These are phyloP conservation scores for Turdus rufiventris DNA, from an alignment of 2,113 vertebrate species.

Conservation along the genomic window DNA sequence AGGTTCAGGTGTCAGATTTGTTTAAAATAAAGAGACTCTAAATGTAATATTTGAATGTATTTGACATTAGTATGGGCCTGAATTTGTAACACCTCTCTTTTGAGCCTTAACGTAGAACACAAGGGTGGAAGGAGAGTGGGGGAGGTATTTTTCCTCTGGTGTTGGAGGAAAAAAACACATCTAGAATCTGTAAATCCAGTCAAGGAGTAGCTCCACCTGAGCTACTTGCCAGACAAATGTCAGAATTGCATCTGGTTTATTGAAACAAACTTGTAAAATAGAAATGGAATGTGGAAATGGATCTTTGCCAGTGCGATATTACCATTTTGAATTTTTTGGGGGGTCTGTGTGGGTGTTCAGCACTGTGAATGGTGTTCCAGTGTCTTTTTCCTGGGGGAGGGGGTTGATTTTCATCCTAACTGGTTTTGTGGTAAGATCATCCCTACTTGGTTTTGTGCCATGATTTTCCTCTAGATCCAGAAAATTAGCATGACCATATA, in stretches of 20 bases:
- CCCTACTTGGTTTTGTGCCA: not conserved
- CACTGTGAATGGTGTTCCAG: not conserved
- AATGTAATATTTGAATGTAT: not conserved
- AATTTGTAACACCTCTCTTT: not conserved
- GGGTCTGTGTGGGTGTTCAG: not conserved
- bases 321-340: not conserved
- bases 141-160: not conserved
- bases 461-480: not conserved
- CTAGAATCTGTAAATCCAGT: not conserved
- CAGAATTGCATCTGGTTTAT: not conserved
- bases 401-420: not conserved
- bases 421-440: not conserved
- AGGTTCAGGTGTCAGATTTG: not conserved
- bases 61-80: not conserved
- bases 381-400: not conserved
- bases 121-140: not conserved
- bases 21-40: not conserved
- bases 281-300: not conserved
- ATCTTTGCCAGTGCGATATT: not conserved
- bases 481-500: not conserved
- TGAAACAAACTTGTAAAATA: not conserved
- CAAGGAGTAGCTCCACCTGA: not conserved
- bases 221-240: not conserved
- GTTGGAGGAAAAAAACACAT: not conserved
- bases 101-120: not conserved